Conservation (phyloP, 2,888 invertebrate species). For the Pollenia labialis region DNA sequence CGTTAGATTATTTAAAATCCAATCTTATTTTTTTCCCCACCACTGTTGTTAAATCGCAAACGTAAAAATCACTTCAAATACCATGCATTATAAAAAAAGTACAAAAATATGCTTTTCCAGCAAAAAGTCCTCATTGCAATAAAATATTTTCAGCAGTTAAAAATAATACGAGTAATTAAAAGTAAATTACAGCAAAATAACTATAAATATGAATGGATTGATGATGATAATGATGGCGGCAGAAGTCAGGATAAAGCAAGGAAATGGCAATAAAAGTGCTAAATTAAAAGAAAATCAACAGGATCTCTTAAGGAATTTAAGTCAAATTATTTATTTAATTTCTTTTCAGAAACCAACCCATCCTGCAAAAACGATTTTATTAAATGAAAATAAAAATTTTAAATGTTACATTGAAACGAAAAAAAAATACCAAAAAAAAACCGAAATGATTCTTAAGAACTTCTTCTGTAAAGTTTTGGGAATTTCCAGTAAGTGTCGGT, state of each 20-base stretch:
- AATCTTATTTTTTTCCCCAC: no score
- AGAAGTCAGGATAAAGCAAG: background rate
- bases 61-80: no score
- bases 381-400: no score
- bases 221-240: no score
- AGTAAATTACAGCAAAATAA: constrained; percentile 10
- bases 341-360: background rate
- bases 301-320: constrained; percentile 17
- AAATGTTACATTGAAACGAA: no score
- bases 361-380: background rate
- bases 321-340: background rate
- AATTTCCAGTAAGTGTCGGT: background rate
- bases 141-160: constrained; percentile 4
- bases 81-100: no score
- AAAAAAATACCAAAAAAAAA: background rate
- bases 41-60: no score
- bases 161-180: constrained; percentile 27
- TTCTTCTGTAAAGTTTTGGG: background rate
- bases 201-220: background rate
- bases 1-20: no score
- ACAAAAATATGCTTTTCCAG: no score
- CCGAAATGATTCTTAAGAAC: background rate
- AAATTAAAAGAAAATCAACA: constrained; percentile 4
- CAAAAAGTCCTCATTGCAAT: background rate
- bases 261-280: background rate